These are phyloP conservation scores for Limnephilus rhombicus DNA, from an alignment of 2,888 invertebrate species.

Conservation along the genomic window DNA sequence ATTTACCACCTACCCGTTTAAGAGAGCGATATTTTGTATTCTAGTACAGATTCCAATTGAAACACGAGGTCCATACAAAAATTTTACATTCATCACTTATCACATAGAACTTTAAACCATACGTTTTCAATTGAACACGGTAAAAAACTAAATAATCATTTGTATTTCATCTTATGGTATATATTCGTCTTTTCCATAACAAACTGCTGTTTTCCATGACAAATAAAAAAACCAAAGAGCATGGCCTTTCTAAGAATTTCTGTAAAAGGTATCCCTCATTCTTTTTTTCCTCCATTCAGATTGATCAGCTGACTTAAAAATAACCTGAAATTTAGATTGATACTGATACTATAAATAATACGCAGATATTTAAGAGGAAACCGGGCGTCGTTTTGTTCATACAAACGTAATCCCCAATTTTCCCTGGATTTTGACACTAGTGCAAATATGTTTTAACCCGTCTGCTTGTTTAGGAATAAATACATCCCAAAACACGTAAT, in stretches of 20 bases:
- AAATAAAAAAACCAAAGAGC: not conserved
- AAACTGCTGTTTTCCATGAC: not conserved
- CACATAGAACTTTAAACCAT: not conserved
- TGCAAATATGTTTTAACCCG: too few species aligned
- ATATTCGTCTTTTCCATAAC: not conserved
- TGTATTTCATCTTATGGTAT: not conserved
- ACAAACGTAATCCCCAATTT: too few species aligned
- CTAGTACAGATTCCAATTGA: not conserved
- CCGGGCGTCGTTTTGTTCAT: too few species aligned
- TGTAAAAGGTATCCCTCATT: not conserved
- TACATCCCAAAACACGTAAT: too few species aligned
- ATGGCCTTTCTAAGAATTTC: not conserved
- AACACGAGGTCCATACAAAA: not conserved
- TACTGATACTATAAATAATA: not conserved
- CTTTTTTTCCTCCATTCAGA: conserved; percentile 9
- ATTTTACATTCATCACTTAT: not conserved
- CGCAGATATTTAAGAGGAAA: not conserved
- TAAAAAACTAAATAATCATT: not conserved
- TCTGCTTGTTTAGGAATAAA: too few species aligned
- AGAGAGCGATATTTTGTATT: not conserved
- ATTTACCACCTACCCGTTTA: not conserved
- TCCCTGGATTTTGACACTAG: too few species aligned
- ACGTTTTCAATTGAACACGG: not conserved
- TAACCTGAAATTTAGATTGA: not conserved
- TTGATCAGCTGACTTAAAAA: not conserved